phyloP scores from a whole-genome alignment of 2,888 invertebrate species.

The Eudasyphora cyanicolor region DNA sequence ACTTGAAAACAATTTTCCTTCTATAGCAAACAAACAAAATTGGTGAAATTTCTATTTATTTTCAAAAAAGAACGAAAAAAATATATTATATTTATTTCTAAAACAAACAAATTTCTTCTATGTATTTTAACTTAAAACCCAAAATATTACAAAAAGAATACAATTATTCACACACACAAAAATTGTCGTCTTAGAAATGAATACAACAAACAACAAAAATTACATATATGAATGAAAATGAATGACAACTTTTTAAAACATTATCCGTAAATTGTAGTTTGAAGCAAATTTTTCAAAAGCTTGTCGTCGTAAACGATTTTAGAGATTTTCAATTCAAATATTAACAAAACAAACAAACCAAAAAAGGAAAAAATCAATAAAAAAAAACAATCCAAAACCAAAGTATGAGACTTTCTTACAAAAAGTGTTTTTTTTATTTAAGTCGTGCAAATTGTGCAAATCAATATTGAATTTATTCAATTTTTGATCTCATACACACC shows the following conservation, averaged over 20 bases:
- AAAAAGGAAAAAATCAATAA: constrained; percentile 58
- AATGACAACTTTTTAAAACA: constrained; percentile 53
- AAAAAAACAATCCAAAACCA: constrained; percentile 60
- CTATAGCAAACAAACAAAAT: constrained; percentile 45
- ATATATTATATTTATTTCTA: constrained; percentile 46
- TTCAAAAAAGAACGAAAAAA: constrained; percentile 43
- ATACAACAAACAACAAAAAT: not conserved
- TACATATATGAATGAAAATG: too few species aligned
- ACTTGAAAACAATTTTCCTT: not conserved
- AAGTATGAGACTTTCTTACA: constrained; percentile 27
- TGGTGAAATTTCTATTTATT: constrained; percentile 56
- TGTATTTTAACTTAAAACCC: constrained; percentile 13
- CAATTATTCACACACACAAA: constrained; percentile 29
- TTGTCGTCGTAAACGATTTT: constrained; percentile 74
- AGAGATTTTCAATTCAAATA: constrained; percentile 74
- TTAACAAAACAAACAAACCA: constrained; percentile 49
- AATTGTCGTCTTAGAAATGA: constrained; percentile 3
- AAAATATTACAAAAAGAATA: constrained; percentile 2
- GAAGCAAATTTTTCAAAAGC: constrained; percentile 76
- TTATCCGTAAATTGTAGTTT: constrained; percentile 71
- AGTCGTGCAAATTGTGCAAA: constrained; percentile 25
- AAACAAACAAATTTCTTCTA: constrained; percentile 12
- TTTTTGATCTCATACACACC: too few species aligned
- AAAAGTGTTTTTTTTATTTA: not conserved
- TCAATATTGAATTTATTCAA: constrained; percentile 33